Evolutionary conservation across 2,797 vertebrate species (phyloP).

Genomic region (Onychomys leucogaster): DNA sequence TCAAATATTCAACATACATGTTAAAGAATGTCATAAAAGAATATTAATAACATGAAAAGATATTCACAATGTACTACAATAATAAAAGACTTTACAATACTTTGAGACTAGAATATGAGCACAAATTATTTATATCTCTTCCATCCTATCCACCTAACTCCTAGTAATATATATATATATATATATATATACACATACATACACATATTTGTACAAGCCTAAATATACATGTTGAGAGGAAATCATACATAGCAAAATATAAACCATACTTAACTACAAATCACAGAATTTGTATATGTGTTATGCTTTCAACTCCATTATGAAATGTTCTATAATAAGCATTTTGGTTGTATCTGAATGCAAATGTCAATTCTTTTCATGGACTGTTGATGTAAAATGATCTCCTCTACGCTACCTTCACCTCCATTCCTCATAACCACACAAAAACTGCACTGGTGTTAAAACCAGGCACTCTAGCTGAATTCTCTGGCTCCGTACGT

Average conservation of each 20-base stretch:
- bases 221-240: neutral
- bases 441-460: neutral
- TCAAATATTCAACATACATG: neutral
- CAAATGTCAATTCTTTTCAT: neutral
- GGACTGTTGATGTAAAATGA: neutral
- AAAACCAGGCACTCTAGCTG: neutral
- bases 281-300: neutral
- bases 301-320: neutral
- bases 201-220: neutral
- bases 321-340: conserved; percentile 3
- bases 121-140: neutral
- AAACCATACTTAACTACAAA: neutral
- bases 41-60: conserved; percentile 10
- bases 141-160: neutral
- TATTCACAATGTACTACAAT: neutral
- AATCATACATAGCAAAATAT: neutral
- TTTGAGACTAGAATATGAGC: neutral
- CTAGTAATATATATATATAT: neutral
- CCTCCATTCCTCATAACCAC: neutral
- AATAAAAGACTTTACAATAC: conserved; percentile 16
- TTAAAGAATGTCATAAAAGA: neutral
- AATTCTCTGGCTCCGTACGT: neutral
- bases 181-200: neutral
- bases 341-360: neutral
- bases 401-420: neutral